A percentile compares a stretch with the other conserved stretches of the same genome.
Evolutionary conservation across 2,888 invertebrate genomes (phyloP).

Genomic region (Netelia inedita): DNA sequence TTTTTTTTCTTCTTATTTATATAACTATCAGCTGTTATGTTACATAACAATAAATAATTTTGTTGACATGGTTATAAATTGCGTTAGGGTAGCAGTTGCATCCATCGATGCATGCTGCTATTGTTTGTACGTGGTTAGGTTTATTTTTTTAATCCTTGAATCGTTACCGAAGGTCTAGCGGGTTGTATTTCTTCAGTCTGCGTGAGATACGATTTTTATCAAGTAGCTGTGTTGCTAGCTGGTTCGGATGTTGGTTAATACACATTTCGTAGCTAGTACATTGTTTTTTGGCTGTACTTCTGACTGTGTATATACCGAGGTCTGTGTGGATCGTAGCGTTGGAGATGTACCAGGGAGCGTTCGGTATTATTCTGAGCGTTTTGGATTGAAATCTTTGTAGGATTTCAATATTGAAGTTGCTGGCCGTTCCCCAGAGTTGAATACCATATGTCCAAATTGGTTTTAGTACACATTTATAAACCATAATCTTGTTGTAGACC

Average conservation of each 20-base stretch:
- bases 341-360: too few relatives aligned
- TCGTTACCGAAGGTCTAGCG: too few relatives aligned
- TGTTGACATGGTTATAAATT: too few relatives aligned
- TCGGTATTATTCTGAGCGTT: conserved; percentile 28
- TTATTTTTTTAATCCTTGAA: too few relatives aligned
- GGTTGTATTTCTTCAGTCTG: conserved; percentile 7
- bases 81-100: too few relatives aligned
- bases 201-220: background rate
- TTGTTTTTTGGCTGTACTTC: conserved; percentile 5
- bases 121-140: too few relatives aligned
- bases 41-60: too few relatives aligned
- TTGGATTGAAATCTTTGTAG: conserved; percentile 50
- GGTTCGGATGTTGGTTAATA: conserved; percentile 1
- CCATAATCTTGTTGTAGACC: conserved; percentile 38
- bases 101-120: too few relatives aligned
- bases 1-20: too few relatives aligned
- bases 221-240: conserved; percentile 14
- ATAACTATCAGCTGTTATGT: too few relatives aligned
- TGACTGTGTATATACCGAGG: background rate
- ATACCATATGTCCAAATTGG: conserved; percentile 52
- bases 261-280: conserved; percentile 5
- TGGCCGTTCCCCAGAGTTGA: conserved; percentile 39
- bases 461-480: conserved; percentile 60
- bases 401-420: conserved; percentile 48
- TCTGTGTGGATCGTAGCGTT: background rate